Evolutionary conservation across 1,140 invertebrate species (phyloP).

Genomic region (Lepidurus arcticus): DNA sequence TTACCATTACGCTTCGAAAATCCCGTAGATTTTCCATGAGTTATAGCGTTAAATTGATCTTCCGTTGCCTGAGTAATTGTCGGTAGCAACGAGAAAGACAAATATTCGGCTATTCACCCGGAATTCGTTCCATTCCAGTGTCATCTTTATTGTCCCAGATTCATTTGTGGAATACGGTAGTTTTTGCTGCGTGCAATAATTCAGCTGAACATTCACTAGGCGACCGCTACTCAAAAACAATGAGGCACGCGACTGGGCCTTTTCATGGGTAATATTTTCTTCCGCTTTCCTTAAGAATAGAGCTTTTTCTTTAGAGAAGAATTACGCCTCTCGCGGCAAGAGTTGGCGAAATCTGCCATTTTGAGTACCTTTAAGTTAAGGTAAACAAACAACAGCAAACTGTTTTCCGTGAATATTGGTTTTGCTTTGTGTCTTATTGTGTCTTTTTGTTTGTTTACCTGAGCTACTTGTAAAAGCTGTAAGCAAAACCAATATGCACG

Average conservation of each 20-base stretch:
- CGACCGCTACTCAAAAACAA: not conserved
- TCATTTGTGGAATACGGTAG: not conserved
- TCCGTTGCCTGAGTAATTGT: not conserved
- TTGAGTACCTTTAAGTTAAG: no score
- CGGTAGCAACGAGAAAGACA: not conserved
- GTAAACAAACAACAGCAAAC: no score
- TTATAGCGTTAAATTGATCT: not conserved
- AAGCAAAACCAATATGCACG: no score
- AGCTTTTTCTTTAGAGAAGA: no score
- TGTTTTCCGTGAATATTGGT: no score
- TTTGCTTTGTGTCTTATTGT: no score
- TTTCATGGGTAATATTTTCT: not conserved
- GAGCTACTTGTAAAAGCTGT: no score
- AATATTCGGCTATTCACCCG: not conserved
- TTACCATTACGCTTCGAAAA: not conserved
- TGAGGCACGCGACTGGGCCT: not conserved
- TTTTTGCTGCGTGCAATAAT: not conserved
- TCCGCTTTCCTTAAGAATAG: not conserved
- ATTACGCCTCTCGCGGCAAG: no score
- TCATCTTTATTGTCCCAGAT: not conserved
- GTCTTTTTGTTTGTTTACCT: no score
- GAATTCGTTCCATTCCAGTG: not conserved
- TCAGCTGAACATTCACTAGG: not conserved
- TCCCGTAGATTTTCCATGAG: not conserved
- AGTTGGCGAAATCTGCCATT: no score